phyloP scores from a whole-genome alignment of 2,888 invertebrate genomes.

The Meiosimyza platycephala region DNA sequence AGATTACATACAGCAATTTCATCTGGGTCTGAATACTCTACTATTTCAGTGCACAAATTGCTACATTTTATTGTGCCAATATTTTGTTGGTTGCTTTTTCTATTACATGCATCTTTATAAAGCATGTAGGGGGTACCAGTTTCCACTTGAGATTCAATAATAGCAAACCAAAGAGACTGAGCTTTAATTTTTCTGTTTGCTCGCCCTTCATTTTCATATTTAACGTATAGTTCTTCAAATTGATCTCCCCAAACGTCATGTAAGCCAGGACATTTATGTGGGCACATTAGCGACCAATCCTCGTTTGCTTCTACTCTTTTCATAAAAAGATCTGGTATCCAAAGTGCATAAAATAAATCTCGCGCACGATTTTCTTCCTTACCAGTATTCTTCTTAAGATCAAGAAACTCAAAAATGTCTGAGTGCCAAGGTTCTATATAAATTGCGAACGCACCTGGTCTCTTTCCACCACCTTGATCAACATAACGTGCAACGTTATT shows the following conservation, averaged over 20 bases:
- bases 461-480: slow-evolving; percentile 97
- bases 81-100: slow-evolving; percentile 98
- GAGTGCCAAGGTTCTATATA: slow-evolving; percentile 99
- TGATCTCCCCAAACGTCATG: slow-evolving; percentile 94
- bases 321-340: slow-evolving; percentile 99
- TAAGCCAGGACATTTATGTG: slow-evolving; percentile 90
- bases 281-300: slow-evolving; percentile 97
- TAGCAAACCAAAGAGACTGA: slow-evolving; percentile 91
- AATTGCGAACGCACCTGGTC: slow-evolving; percentile 97
- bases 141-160: slow-evolving; percentile 95
- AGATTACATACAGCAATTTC: slow-evolving; percentile 98
- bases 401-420: slow-evolving; percentile 94
- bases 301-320: slow-evolving; percentile 86
- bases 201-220: slow-evolving; percentile 85
- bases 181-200: slow-evolving; percentile 81
- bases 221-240: slow-evolving; percentile 87
- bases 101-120: slow-evolving; percentile 95
- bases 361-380: slow-evolving; percentile 94
- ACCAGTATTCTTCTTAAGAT: slow-evolving; percentile 94
- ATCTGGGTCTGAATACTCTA: slow-evolving; percentile 91
- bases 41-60: slow-evolving; percentile 97
- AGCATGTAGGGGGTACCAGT: slow-evolving; percentile 98
- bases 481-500: slow-evolving; percentile 97
- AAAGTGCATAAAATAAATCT: slow-evolving; percentile 95
- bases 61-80: slow-evolving; percentile 98